These are phyloP conservation scores for Sternarchorhynchus goeldii DNA, from an alignment of 2,797 vertebrate genomes.

Conservation along the genomic window DNA sequence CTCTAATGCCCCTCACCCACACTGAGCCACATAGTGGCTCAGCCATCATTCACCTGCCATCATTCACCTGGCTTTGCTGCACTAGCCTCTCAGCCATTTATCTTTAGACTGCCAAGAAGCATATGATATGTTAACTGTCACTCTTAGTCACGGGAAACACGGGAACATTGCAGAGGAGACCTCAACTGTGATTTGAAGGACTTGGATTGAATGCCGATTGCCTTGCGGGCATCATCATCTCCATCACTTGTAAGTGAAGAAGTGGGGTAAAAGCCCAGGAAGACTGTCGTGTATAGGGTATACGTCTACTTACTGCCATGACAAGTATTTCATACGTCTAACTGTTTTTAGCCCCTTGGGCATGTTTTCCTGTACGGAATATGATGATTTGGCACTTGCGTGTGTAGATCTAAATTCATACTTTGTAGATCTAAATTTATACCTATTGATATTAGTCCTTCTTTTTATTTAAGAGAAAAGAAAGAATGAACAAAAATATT, in stretches of 20 bases:
- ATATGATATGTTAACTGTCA: constrained; percentile 39
- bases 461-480: too few species aligned
- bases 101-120: constrained; percentile 24
- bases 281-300: constrained; percentile 7
- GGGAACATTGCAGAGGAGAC: constrained; percentile 11
- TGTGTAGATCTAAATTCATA: neutral
- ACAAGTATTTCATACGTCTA: constrained; percentile 10
- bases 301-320: constrained; percentile 5
- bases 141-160: constrained; percentile 38
- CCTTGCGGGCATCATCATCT: constrained; percentile 40
- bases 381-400: neutral
- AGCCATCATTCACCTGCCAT: neutral
- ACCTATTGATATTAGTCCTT: too few species aligned
- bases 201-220: constrained; percentile 39
- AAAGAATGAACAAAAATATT: neutral
- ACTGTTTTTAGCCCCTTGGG: neutral
- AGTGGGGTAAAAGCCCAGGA: constrained; percentile 4
- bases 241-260: constrained; percentile 32
- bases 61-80: constrained; percentile 17
- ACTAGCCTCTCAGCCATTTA: constrained; percentile 14
- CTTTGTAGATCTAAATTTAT: too few species aligned
- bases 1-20: neutral
- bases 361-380: neutral
- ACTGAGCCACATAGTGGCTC: neutral
- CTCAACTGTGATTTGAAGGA: constrained; percentile 16